A percentile compares a stretch with the other conserved stretches of the same genome.
Conservation (phyloP, 2,888 invertebrate species). For the Drosophila maculinotata region DNA sequence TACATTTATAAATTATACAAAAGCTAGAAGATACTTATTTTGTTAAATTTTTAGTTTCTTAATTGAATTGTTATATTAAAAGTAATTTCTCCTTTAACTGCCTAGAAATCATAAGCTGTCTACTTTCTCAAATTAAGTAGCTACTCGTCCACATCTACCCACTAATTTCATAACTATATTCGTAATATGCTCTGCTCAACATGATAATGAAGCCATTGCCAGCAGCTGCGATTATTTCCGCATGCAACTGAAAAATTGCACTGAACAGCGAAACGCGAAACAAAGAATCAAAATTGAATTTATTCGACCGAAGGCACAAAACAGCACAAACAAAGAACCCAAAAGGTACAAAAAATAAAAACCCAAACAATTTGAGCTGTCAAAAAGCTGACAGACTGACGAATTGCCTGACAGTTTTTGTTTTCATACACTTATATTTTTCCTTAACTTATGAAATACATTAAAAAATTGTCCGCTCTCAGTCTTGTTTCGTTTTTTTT, state of each 20-base stretch:
- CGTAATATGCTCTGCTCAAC: constrained; percentile 24
- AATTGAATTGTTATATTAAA: no score
- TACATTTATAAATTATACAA: no score
- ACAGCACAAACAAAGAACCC: constrained; percentile 49
- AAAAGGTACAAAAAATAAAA: constrained; percentile 28
- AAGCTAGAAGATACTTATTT: no score
- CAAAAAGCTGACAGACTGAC: constrained; percentile 71
- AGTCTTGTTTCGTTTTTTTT: constrained; percentile 44
- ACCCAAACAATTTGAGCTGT: constrained; percentile 55
- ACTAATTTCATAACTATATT: constrained; percentile 7
- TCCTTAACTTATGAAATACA: constrained; percentile 47
- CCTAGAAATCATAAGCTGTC: neutral
- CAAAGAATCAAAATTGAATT: constrained; percentile 51
- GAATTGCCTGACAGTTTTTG: constrained; percentile 56
- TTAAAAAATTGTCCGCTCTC: constrained; percentile 29
- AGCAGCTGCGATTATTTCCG: constrained; percentile 63
- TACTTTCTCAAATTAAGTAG: constrained; percentile 9
- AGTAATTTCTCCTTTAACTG: neutral
- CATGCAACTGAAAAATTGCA: constrained; percentile 59
- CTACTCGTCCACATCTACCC: neutral
- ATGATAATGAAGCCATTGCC: constrained; percentile 38
- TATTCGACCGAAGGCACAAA: constrained; percentile 34
- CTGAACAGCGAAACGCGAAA: constrained; percentile 31
- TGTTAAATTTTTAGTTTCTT: no score
- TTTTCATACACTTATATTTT: constrained; percentile 25